Evolutionary conservation across 2,888 invertebrate genomes (phyloP).

Genomic region (Macaria liturata): DNA sequence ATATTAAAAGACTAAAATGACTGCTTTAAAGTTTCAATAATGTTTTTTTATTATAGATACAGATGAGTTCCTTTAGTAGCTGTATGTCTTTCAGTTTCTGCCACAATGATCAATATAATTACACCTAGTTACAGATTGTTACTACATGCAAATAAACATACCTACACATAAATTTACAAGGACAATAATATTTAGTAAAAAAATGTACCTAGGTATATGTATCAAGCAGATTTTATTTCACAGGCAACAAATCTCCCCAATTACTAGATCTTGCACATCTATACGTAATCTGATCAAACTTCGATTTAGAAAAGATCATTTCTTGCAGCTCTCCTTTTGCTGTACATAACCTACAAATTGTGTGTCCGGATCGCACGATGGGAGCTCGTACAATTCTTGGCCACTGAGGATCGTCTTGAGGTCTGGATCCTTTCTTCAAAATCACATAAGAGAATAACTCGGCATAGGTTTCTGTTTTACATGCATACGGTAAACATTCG

Average conservation of each 20-base stretch:
- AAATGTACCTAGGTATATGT: background rate
- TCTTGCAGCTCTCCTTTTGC: constrained; percentile 88
- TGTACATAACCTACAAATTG: constrained; percentile 91
- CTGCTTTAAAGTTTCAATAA: no score
- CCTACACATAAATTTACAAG: no score
- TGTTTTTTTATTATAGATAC: no score
- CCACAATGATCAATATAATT: no score
- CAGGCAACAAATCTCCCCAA: constrained; percentile 93
- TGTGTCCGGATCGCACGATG: constrained; percentile 87
- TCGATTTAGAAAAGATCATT: constrained; percentile 88
- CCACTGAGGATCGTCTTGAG: constrained; percentile 85
- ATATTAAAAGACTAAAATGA: no score
- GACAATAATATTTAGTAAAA: no score
- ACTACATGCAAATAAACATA: no score
- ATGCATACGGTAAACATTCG: constrained; percentile 79
- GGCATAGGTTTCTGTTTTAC: constrained; percentile 60
- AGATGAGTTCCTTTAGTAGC: no score
- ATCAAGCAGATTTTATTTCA: constrained; percentile 63
- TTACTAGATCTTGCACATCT: constrained; percentile 87
- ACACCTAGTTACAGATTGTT: no score
- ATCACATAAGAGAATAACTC: constrained; percentile 92
- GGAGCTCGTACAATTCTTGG: constrained; percentile 91
- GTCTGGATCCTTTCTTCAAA: constrained; percentile 87
- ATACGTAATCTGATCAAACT: constrained; percentile 90
- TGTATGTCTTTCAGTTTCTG: no score